A percentile compares a stretch with the other conserved stretches of the same genome.
phyloP scores from a whole-genome alignment of 2,888 invertebrate genomes.

The Monoplex corrugatus region DNA sequence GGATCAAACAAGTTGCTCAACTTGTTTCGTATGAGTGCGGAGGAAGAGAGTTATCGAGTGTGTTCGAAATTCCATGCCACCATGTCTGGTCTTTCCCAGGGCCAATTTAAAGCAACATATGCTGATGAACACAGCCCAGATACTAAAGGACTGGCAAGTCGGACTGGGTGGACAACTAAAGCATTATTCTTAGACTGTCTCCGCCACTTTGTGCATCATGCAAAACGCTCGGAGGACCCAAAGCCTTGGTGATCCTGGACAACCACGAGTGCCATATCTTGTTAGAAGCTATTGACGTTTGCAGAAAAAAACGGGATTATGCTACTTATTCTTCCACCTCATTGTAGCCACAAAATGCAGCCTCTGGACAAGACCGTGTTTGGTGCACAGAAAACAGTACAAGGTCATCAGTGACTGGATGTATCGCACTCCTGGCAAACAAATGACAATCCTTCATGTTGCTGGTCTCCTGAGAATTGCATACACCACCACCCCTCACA shows the following conservation, averaged over 20 bases:
- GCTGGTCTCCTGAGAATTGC: neutral
- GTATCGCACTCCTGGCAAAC: neutral
- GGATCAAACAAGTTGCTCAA: neutral
- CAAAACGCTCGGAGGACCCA: neutral
- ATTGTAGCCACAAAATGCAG: neutral
- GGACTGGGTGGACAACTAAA: neutral
- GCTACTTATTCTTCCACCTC: neutral
- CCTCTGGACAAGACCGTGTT: neutral
- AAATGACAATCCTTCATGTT: neutral
- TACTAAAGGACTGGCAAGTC: neutral
- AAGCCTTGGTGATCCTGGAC: constrained; percentile 23
- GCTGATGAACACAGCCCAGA: neutral
- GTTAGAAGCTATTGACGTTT: constrained; percentile 16
- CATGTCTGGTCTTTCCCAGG: neutral
- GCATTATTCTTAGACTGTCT: neutral
- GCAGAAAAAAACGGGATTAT: constrained; percentile 24
- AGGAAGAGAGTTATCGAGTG: neutral
- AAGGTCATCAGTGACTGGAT: neutral
- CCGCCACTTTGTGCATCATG: neutral
- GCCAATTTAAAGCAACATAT: neutral
- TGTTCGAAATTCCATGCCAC: neutral
- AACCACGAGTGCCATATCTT: constrained; percentile 43
- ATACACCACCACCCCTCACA: no score
- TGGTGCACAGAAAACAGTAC: neutral
- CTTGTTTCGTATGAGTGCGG: neutral